Base-by-base conservation (phyloP, 1,140 invertebrate species). In the Drosophila repleta region DNA sequence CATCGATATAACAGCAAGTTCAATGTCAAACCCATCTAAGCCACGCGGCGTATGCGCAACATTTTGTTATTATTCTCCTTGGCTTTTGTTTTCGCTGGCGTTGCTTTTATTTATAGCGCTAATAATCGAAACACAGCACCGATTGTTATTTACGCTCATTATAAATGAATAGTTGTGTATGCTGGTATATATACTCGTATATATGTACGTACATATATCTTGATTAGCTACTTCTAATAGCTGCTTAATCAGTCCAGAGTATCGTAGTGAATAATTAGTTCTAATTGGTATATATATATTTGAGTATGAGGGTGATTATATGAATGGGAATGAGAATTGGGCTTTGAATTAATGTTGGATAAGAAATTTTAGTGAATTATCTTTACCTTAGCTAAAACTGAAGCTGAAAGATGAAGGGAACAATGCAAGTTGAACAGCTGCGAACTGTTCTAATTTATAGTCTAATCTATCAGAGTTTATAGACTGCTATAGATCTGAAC, bases 1-100 rank as follows among this genome's bases (percentile, higher is more conserved):
- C 77, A 78, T 85, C 74, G 78, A 74, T 53, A 64, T 56, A 78
- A 62, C 73, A 61, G 13, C 80, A 84, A 85, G 82, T 85, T 85
- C 82, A 85, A 85, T 85, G 82, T 88, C 82, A 85, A 71, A 35
- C 62, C 62, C 26, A 17, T 43, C 61, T 32, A 5, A 46, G 43
- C 60, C 51, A 80, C 8, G 62, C 58, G 71, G 60, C 82, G 82
- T 87, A 85, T 85, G 57, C 74, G 78, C 80, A 76, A 85, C 61
- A 55, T 77, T 74, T 58, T 51, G 20, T 15, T 35, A 35, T 35
- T 35, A 35, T 35, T 35, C 8, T 35, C 2, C 32, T 13, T 11
- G 32, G 32, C 11, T 35, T 35, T 35, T 35, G 32, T 26, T 45
- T 26, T 35, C 17, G 66, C 29, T 35, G 41, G 26, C 29, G 32